phyloP scores from a whole-genome alignment of 2,888 invertebrate genomes.

The Ectemnius continuus region DNA sequence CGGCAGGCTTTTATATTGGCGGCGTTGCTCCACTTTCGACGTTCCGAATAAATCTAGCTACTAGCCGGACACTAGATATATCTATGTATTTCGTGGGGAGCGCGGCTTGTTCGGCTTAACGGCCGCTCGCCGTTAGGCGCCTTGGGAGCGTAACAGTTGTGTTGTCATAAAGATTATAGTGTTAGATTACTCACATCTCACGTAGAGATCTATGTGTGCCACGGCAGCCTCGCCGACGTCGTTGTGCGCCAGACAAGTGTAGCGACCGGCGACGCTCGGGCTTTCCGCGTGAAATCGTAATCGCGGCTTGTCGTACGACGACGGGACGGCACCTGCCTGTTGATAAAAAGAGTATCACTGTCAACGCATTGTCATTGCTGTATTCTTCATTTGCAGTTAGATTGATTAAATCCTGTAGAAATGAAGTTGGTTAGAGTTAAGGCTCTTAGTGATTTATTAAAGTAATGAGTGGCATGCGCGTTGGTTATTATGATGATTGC shows the following conservation, averaged over 20 bases:
- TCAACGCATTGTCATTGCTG: neutral
- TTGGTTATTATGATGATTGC: no score
- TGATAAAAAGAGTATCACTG: constrained; percentile 9
- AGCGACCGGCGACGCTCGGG: constrained; percentile 84
- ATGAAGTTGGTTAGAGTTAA: no score
- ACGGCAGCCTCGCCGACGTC: constrained; percentile 86
- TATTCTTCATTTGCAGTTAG: no score
- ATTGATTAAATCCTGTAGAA: no score
- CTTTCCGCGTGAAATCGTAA: constrained; percentile 84
- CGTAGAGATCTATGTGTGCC: constrained; percentile 84
- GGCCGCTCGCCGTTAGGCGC: neutral
- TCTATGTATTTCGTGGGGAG: neutral
- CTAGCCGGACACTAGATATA: neutral
- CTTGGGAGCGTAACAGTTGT: neutral
- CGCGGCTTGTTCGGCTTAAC: neutral
- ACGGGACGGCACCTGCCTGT: constrained; percentile 82
- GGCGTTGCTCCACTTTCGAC: no score
- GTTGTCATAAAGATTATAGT: no score
- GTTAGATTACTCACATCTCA: constrained; percentile 82
- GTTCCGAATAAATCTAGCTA: no score
- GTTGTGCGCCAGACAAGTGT: constrained; percentile 86
- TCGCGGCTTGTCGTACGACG: constrained; percentile 82
- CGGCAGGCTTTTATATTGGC: neutral
- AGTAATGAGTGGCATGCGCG: neutral
- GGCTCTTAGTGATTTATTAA: no score